A percentile compares a stretch with the other conserved stretches of the same genome.
Evolutionary conservation across 2,888 invertebrate genomes (phyloP).

Genomic region (Holacanthella duospinosa): DNA sequence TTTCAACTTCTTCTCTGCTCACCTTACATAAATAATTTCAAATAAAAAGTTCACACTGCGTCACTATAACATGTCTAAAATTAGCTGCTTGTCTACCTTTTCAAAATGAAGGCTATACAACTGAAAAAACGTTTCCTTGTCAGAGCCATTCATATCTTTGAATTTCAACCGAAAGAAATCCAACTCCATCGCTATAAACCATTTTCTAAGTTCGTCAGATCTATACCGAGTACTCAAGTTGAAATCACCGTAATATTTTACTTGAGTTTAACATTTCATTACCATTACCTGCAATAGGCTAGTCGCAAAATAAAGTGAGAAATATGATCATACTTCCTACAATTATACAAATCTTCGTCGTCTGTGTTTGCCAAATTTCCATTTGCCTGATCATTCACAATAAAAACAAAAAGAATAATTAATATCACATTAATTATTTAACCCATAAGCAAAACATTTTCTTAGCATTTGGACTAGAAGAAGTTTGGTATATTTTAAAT

Average conservation of each 20-base stretch:
- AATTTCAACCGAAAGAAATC: constrained; percentile 75
- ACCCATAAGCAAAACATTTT: too few relatives aligned
- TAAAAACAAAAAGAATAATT: too few relatives aligned
- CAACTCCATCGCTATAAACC: constrained; percentile 80
- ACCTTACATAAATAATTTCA: too few relatives aligned
- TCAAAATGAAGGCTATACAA: neutral
- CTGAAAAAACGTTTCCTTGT: neutral
- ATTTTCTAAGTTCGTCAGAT: constrained; percentile 68
- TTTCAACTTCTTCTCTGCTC: neutral
- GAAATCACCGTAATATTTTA: neutral
- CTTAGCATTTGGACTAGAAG: too few relatives aligned
- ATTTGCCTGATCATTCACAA: neutral
- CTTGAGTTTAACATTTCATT: constrained; percentile 29
- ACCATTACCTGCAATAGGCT: constrained; percentile 66
- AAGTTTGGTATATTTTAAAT: too few relatives aligned
- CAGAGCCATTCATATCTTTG: constrained; percentile 6
- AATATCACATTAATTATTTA: too few relatives aligned
- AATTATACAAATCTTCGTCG: neutral
- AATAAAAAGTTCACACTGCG: too few relatives aligned
- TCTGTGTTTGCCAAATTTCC: too few relatives aligned
- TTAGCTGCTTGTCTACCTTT: neutral
- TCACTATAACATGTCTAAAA: neutral
- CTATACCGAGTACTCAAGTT: constrained; percentile 15
- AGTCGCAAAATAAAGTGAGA: constrained; percentile 87
- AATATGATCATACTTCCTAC: constrained; percentile 56